Evolutionary conservation across 1,140 invertebrate species (phyloP).

Genomic region (Meloidogyne exigua): DNA sequence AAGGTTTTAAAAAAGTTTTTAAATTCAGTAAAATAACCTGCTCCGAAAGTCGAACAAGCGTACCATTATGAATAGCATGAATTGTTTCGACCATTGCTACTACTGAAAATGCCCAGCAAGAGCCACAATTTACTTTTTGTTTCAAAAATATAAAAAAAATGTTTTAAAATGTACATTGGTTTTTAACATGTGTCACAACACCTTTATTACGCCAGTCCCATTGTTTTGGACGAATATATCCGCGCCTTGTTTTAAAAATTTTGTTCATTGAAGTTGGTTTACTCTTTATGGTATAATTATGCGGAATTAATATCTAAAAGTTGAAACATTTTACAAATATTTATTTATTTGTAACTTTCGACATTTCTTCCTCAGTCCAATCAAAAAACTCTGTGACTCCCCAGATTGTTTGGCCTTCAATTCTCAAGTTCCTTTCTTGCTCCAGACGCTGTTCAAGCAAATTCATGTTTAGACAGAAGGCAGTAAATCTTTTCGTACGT

Average conservation of each 20-base stretch:
- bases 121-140: slow-evolving; percentile 31
- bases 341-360: neutral
- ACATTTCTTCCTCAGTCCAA: slow-evolving; percentile 32
- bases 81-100: slow-evolving; percentile 35
- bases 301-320: slow-evolving; percentile 7
- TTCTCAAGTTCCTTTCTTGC: neutral
- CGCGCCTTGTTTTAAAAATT: slow-evolving; percentile 4
- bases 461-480: neutral
- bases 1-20: neutral
- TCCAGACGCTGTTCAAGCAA: neutral
- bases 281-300: neutral
- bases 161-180: slow-evolving; percentile 28
- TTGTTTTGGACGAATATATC: slow-evolving; percentile 21
- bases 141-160: too few species aligned
- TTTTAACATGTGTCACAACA: slow-evolving; percentile 32
- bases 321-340: neutral
- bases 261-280: neutral
- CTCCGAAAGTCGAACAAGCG: slow-evolving; percentile 35
- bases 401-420: neutral
- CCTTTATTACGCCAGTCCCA: slow-evolving; percentile 38
- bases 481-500: neutral
- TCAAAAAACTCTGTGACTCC: slow-evolving; percentile 28
- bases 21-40: slow-evolving; percentile 4
- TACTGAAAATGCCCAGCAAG: slow-evolving; percentile 41
- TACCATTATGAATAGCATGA: slow-evolving; percentile 27